Evolutionary conservation across 1,140 invertebrate species (phyloP).

Genomic region (Drosophila fuyamai): DNA sequence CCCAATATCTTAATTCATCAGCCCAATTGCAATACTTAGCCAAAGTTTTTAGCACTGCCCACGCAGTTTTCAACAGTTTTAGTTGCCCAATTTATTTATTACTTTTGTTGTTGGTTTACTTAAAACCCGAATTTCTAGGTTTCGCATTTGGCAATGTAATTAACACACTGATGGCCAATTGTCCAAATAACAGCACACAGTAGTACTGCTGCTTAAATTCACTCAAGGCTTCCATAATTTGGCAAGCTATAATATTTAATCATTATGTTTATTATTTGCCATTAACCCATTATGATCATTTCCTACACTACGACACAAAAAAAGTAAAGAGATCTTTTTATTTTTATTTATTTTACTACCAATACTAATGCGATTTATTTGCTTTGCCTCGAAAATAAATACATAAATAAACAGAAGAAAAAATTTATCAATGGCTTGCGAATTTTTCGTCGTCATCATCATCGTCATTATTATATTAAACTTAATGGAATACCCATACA

Average conservation of each 20-base stretch:
- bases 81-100: constrained; percentile 37
- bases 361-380: constrained; percentile 66
- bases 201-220: constrained; percentile 53
- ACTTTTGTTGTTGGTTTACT: constrained; percentile 17
- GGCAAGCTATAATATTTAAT: constrained; percentile 62
- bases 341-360: constrained; percentile 16
- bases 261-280: constrained; percentile 60
- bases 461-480: constrained; percentile 54
- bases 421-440: constrained; percentile 38
- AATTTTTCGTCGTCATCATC: constrained; percentile 19
- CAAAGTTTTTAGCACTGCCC: not conserved
- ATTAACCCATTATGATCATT: constrained; percentile 55
- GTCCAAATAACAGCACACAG: constrained; percentile 18
- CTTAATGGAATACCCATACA: constrained; percentile 39
- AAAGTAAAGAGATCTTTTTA: constrained; percentile 13
- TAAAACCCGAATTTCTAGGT: constrained; percentile 39
- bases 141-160: constrained; percentile 54
- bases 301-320: constrained; percentile 27
- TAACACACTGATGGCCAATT: constrained; percentile 63
- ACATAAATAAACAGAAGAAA: constrained; percentile 39
- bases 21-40: constrained; percentile 21
- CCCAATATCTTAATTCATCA: not conserved
- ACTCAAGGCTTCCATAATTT: constrained; percentile 65
- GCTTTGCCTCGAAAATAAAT: constrained; percentile 53
- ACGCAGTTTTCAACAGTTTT: constrained; percentile 37